phyloP scores from a whole-genome alignment of 2,888 invertebrate genomes.

The Caradrina clavipalpis region DNA sequence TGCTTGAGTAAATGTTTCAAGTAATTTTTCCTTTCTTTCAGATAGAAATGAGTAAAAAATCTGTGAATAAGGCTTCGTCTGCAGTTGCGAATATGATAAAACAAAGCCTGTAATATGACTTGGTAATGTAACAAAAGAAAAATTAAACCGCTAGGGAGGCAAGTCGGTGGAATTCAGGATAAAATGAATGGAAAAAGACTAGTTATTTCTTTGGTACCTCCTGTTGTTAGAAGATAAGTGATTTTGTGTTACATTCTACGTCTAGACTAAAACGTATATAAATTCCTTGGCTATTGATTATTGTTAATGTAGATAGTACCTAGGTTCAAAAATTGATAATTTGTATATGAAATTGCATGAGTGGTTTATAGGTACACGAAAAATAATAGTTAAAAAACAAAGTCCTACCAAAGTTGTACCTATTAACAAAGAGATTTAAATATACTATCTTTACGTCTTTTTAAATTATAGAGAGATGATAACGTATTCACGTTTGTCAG shows the following conservation, averaged over 20 bases:
- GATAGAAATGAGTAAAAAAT: constrained; percentile 20
- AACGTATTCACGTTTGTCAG: too few relatives aligned
- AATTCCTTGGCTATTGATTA: constrained; percentile 8
- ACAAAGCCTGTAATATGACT: constrained; percentile 58
- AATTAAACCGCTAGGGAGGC: constrained; percentile 48
- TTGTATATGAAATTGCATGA: too few relatives aligned
- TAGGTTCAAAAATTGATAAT: too few relatives aligned
- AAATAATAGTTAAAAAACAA: too few relatives aligned
- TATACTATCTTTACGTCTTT: too few relatives aligned
- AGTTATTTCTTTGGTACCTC: constrained; percentile 38
- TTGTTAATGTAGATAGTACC: background rate
- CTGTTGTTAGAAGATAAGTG: constrained; percentile 39
- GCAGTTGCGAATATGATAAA: constrained; percentile 51
- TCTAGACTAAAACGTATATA: constrained; percentile 10
- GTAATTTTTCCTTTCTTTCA: constrained; percentile 22
- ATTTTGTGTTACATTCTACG: constrained; percentile 30
- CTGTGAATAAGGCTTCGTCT: constrained; percentile 42
- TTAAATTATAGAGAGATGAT: too few relatives aligned
- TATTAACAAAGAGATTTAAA: too few relatives aligned
- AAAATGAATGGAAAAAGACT: constrained; percentile 45
- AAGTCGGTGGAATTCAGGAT: constrained; percentile 38
- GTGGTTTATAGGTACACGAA: too few relatives aligned
- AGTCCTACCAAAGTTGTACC: too few relatives aligned
- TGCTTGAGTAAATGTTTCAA: constrained; percentile 18
- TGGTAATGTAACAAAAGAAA: constrained; percentile 59